Base-by-base conservation (phyloP, 1,140 invertebrate species). In the Papilio polyxenes region DNA sequence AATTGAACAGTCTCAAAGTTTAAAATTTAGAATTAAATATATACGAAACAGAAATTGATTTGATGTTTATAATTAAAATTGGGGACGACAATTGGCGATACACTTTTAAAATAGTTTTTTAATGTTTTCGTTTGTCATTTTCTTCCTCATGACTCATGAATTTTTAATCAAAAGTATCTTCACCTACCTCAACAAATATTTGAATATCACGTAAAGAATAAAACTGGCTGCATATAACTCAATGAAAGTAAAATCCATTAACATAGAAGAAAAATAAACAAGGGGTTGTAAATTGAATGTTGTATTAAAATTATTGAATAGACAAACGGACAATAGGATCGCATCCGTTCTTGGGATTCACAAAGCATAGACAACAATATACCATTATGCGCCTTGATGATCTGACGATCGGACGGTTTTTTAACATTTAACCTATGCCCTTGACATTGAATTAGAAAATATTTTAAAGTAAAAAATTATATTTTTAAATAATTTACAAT, bases 251-350 rank as follows among this genome's bases (percentile, higher is more conserved):
- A 65, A 76, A 69, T 51, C 53, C 49, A 82, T 79, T 75, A 80
- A 65, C 80, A 62, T 74, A 72, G 85, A 82, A 82, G 85, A 83
- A 89, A 87, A 90, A 87, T 90, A 91, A 92, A 91, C 87, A 91
- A 88, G 85, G 88, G 87, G 86, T 89, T 87, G 83, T 83, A 78
- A 85, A 82, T 75, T 87, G 87, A 85, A 86, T 85, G 83, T 83
- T 75, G 82, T 85, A 88, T 90, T 89, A 87, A 89, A 88, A 88
- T n/a, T 87, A 84, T 87, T 89, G 87, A 88, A 91, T 87, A 87
- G 85, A 87, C 86, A 86, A 84, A 89, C 86, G 87, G 82, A 91
- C 89, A 92, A 92, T 89, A 82, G 83, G 78, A 80, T 80, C 17
- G 53, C 85, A 88, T 89, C 85, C 85, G 86, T 82, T 85, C 69